Percentiles rank a stretch among this genome's conserved stretches.
phyloP scores from a whole-genome alignment of 2,113 vertebrate species.

The Bufo gargarizans region DNA sequence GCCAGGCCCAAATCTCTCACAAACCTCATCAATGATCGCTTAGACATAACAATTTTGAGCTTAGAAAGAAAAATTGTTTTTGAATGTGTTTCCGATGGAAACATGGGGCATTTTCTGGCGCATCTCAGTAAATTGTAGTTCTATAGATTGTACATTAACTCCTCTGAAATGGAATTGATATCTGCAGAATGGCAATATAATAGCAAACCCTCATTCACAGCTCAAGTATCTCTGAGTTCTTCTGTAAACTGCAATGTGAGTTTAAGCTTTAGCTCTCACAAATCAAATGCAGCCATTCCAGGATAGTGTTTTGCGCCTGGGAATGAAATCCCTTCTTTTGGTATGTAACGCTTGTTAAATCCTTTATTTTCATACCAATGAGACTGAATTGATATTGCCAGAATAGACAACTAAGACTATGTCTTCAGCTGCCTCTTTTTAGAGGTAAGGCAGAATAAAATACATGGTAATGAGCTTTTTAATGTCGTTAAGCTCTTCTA shows the following conservation, averaged over 20 bases:
- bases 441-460: not conserved
- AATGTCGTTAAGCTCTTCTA: not conserved
- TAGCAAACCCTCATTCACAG: slow-evolving; percentile 36
- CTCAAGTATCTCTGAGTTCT: slow-evolving; percentile 14
- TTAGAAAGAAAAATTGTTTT: slow-evolving; percentile 65
- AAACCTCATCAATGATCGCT: slow-evolving; percentile 63
- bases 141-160: slow-evolving; percentile 66
- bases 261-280: slow-evolving; percentile 29
- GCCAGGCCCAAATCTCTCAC: slow-evolving; percentile 60
- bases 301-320: not conserved
- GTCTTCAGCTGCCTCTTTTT: not conserved
- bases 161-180: slow-evolving; percentile 64
- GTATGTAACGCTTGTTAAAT: slow-evolving; percentile 12
- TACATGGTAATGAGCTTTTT: not conserved
- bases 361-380: slow-evolving; percentile 5
- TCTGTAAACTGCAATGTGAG: slow-evolving; percentile 28
- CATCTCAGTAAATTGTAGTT: slow-evolving; percentile 65
- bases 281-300: slow-evolving; percentile 28
- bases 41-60: slow-evolving; percentile 58
- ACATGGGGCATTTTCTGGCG: slow-evolving; percentile 61
- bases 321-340: slow-evolving; percentile 2
- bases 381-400: not conserved
- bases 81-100: slow-evolving; percentile 67
- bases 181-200: slow-evolving; percentile 55
- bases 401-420: not conserved